Percentiles rank a stretch among this genome's conserved stretches.
Evolutionary conservation across 2,113 vertebrate genomes (phyloP).

Genomic region (Thermophis baileyi): DNA sequence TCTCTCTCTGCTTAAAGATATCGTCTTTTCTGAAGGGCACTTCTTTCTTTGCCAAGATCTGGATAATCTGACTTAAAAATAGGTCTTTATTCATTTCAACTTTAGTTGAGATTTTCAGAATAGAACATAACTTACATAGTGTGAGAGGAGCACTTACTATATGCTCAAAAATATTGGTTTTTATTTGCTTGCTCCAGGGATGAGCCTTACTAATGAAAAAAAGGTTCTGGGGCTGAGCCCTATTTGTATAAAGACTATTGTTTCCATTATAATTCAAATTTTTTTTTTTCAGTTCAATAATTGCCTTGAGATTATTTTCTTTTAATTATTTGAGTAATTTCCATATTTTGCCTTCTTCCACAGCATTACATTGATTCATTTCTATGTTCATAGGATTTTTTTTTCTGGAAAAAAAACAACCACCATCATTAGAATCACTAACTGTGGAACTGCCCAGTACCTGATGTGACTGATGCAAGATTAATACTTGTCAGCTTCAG

Average conservation of each 20-base stretch:
- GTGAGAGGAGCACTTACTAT: background rate
- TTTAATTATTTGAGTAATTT: background rate
- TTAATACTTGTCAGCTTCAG: background rate
- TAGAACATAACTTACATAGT: background rate
- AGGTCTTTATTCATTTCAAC: background rate
- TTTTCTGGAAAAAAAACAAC: background rate
- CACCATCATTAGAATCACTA: background rate
- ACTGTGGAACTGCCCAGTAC: background rate
- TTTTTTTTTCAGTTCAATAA: background rate
- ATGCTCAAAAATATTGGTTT: background rate
- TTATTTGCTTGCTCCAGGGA: background rate
- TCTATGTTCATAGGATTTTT: background rate
- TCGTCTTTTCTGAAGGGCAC: background rate
- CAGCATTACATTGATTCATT: background rate
- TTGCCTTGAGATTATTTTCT: background rate
- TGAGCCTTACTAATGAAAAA: constrained; percentile 14
- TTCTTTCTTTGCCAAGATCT: background rate
- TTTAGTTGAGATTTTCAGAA: background rate
- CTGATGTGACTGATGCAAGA: background rate
- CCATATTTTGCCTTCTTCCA: background rate
- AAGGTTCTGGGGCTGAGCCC: constrained; percentile 4
- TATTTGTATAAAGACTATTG: background rate
- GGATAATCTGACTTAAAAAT: background rate
- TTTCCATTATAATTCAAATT: background rate
- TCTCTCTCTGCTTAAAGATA: background rate